A percentile compares a stretch with the other conserved stretches of the same genome.
These are phyloP conservation scores for Drosophila kepulauana DNA, from an alignment of 1,140 invertebrate genomes.

Conservation along the genomic window DNA sequence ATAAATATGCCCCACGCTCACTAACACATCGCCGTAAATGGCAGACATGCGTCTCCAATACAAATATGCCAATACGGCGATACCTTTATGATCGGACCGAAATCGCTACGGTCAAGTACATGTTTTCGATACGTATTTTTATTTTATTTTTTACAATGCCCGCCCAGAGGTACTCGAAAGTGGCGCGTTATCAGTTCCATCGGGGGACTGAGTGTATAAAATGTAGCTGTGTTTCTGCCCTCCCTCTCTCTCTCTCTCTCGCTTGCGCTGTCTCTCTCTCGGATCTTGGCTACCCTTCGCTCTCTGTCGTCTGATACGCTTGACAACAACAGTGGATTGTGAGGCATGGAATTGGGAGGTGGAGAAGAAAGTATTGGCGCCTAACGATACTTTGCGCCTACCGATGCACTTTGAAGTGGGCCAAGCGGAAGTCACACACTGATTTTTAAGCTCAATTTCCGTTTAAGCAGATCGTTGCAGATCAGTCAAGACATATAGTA, in stretches of 20 bases:
- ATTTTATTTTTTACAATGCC: slow-evolving; percentile 50
- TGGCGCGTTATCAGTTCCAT: slow-evolving; percentile 39
- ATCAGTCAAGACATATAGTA: too few species aligned
- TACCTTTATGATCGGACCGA: slow-evolving; percentile 62
- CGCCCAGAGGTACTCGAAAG: slow-evolving; percentile 35
- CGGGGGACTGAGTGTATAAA: slow-evolving; percentile 11
- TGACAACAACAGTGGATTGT: background rate
- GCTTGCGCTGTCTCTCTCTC: background rate
- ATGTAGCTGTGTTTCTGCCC: background rate
- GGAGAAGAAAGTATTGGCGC: background rate
- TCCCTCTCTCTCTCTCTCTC: too few species aligned
- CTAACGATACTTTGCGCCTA: background rate
- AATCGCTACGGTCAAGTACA: slow-evolving; percentile 63
- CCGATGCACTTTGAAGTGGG: background rate
- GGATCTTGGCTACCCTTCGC: background rate
- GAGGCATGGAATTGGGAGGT: background rate
- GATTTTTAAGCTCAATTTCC: background rate
- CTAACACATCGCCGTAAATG: background rate
- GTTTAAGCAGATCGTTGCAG: background rate
- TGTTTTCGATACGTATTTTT: slow-evolving; percentile 61
- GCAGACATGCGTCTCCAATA: background rate
- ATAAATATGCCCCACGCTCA: slow-evolving; percentile 45
- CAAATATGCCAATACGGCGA: slow-evolving; percentile 45
- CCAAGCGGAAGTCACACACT: background rate
- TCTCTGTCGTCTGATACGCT: slow-evolving; percentile 1